These are phyloP conservation scores for Tachina grossa DNA, from an alignment of 2,888 invertebrate species.

Conservation along the genomic window DNA sequence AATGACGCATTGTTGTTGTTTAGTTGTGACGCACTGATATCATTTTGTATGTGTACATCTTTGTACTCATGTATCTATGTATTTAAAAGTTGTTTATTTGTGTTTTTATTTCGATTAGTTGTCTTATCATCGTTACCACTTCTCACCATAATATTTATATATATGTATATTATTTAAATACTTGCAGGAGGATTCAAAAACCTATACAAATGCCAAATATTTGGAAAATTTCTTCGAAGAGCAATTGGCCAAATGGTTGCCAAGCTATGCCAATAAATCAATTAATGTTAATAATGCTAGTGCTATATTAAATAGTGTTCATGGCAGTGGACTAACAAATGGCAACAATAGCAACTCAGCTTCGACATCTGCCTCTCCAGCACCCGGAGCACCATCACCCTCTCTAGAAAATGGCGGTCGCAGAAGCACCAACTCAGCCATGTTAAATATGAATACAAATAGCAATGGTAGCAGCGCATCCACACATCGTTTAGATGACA, in stretches of 20 bases:
- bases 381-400: conserved; percentile 72
- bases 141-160: background rate
- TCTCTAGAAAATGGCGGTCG: conserved; percentile 77
- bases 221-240: conserved; percentile 94
- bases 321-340: conserved; percentile 61
- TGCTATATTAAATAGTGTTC: conserved; percentile 57
- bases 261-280: conserved; percentile 85
- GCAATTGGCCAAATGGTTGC: conserved; percentile 91
- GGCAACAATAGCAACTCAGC: conserved; percentile 74
- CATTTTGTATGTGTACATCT: too few relatives aligned
- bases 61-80: background rate
- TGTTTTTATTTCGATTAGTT: conserved; percentile 4
- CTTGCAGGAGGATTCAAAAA: conserved; percentile 88
- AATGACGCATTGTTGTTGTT: too few relatives aligned
- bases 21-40: too few relatives aligned
- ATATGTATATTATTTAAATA: background rate
- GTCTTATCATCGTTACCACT: background rate
- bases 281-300: conserved; percentile 70
- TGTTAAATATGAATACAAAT: conserved; percentile 72
- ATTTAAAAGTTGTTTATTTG: background rate
- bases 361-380: conserved; percentile 74
- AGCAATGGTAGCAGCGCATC: conserved; percentile 67
- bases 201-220: conserved; percentile 90
- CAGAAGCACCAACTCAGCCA: conserved; percentile 76
- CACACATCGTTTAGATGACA: conserved; percentile 72